phyloP scores from a whole-genome alignment of 2,888 invertebrate genomes.

The Dicyrtoma fusca region DNA sequence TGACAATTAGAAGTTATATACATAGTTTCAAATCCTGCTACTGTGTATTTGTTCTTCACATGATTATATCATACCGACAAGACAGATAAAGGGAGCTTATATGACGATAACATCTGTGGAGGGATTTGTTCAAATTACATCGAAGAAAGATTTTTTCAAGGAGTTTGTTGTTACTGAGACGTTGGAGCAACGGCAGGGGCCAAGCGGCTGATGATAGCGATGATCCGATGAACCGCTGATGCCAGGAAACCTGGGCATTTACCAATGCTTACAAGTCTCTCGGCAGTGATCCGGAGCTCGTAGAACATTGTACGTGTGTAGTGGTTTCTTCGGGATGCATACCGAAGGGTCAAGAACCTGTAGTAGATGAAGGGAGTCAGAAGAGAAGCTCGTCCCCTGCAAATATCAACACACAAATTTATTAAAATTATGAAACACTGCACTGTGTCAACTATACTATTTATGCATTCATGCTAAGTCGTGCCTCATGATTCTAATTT shows the following conservation, averaged over 20 bases:
- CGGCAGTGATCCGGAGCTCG: conserved; percentile 76
- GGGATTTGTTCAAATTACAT: too few species aligned
- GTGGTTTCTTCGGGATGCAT: conserved; percentile 93
- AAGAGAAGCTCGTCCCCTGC: conserved; percentile 85
- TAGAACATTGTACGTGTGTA: conserved; percentile 91
- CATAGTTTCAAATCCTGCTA: too few species aligned
- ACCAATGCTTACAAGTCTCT: conserved; percentile 70
- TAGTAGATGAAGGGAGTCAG: conserved; percentile 96
- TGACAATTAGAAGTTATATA: too few species aligned
- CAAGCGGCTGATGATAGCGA: conserved; percentile 75
- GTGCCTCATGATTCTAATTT: too few species aligned
- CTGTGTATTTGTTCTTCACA: too few species aligned
- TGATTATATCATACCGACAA: too few species aligned
- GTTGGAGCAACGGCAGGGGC: conserved; percentile 67
- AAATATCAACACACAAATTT: conserved; percentile 41
- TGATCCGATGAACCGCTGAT: conserved; percentile 66
- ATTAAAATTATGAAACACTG: too few species aligned
- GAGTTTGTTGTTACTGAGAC: conserved; percentile 18
- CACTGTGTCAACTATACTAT: too few species aligned
- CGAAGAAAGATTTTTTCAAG: conserved; percentile 4
- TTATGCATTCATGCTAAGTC: too few species aligned
- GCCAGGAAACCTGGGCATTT: conserved; percentile 71
- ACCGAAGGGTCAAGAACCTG: conserved; percentile 90
- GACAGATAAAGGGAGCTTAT: too few species aligned
- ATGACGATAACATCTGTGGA: too few species aligned